Evolutionary conservation across 2,888 invertebrate genomes (phyloP), one percentile per base, ranked within the genome.

Genomic region (Lomographa bimaculata): DNA sequence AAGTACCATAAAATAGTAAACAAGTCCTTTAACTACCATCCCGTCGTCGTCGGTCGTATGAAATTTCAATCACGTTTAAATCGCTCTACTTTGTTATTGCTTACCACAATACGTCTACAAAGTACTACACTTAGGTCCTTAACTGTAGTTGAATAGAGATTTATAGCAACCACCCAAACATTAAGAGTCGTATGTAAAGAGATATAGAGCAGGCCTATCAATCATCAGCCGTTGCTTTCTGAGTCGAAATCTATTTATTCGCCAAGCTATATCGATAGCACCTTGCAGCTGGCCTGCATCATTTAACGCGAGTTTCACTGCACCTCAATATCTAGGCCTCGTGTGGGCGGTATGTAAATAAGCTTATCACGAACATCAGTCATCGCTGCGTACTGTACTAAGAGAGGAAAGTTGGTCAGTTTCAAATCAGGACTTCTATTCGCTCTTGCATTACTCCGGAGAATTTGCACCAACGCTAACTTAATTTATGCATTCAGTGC

Each of bases 1-100:
- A 60, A 59, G 33, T 27, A 33, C 65, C 69, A 66, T 74, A 74
- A 76, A 76, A 75, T 65, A 62, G 58, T 71, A 70, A 71, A 72
- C 67, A 72, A 66, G 65, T 71, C 66, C 61, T 64, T 61, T 62
- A 65, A 68, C 65, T 64, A 62, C 65, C 59, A 54, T 4, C 12
- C 27, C 55, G 58, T 50, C 53, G 54, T 53, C 50, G 57, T 40
- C 49, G 48, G 54, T 61, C 54, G 60, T 60, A 65, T 71, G 61
- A 74, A 63, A 70, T 68, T 70, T 73, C 67, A 72, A 76, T 73
- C 63, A 64, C 57, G 50, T 53, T 52, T 51, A 26, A 23, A 36
- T 11, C 29, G 12, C 24, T 24, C 37, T 24, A 26, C 25, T 56
- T 47, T 54, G 50, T 57, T 64, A 57, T 54, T 59, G 48, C 43